These are phyloP conservation scores for Tarsius wallacei DNA, from an alignment of 2,797 vertebrate species.

Conservation along the genomic window DNA sequence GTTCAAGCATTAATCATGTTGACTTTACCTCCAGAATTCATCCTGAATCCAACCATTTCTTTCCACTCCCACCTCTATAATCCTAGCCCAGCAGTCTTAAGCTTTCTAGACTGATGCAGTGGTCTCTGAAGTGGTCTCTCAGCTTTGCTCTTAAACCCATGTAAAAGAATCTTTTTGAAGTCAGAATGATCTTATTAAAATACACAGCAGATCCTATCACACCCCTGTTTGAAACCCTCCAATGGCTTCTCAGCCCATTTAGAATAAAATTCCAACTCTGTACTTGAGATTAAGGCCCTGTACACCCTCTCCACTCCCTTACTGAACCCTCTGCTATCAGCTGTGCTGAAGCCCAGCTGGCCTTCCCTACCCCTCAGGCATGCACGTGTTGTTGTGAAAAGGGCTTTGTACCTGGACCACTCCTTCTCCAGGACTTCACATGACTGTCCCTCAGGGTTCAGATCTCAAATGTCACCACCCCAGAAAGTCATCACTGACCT, in stretches of 20 bases:
- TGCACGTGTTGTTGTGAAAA: background rate
- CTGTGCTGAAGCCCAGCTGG: background rate
- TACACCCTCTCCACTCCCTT: background rate
- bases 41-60: background rate
- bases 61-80: background rate
- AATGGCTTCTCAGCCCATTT: background rate
- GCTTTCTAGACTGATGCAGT: background rate
- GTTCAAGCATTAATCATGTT: background rate
- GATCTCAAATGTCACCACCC: background rate
- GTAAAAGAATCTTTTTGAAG: background rate
- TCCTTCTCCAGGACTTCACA: background rate
- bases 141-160: background rate
- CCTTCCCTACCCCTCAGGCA: background rate
- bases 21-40: background rate
- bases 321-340: background rate
- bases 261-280: background rate
- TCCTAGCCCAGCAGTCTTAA: background rate
- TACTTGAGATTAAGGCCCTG: background rate
- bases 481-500: background rate
- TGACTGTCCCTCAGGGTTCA: background rate
- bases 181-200: background rate
- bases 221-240: background rate
- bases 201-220: background rate
- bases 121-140: background rate
- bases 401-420: too few relatives aligned